These are phyloP conservation scores for Schizotus pectinicornis DNA, from an alignment of 2,888 invertebrate genomes.

Conservation along the genomic window DNA sequence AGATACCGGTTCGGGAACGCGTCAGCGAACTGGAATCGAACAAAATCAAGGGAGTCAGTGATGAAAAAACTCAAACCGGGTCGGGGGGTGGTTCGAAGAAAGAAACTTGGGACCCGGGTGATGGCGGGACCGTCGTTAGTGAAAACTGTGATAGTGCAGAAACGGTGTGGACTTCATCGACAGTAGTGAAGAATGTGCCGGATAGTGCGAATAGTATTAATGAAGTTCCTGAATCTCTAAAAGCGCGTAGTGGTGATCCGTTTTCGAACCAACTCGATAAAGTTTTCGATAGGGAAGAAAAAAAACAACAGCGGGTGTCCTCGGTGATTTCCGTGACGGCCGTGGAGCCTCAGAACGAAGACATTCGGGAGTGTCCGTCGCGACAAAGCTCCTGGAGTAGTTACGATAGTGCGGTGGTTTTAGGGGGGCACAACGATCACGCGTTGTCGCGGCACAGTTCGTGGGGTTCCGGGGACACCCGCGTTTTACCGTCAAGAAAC, in stretches of 20 bases:
- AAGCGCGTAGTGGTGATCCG: constrained; percentile 62
- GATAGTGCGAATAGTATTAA: constrained; percentile 44
- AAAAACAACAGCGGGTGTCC: constrained; percentile 55
- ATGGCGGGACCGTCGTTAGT: constrained; percentile 54
- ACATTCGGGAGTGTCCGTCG: constrained; percentile 63
- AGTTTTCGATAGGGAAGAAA: constrained; percentile 73
- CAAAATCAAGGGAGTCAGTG: constrained; percentile 41
- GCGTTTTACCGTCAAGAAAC: constrained; percentile 69
- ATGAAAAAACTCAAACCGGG: constrained; percentile 47
- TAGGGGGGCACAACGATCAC: constrained; percentile 66
- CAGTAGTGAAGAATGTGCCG: constrained; percentile 49
- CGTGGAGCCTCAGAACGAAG: constrained; percentile 41
- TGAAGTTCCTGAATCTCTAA: constrained; percentile 49
- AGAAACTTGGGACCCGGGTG: constrained; percentile 74
- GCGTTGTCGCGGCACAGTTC: constrained; percentile 77
- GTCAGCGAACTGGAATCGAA: constrained; percentile 75
- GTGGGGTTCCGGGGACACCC: constrained; percentile 80
- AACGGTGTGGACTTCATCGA: constrained; percentile 60
- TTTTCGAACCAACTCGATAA: constrained; percentile 75
- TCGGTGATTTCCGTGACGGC: constrained; percentile 55
- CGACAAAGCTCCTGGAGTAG: constrained; percentile 81
- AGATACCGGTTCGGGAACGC: constrained; percentile 49
- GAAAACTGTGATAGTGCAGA: constrained; percentile 47
- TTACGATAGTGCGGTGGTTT: constrained; percentile 77
- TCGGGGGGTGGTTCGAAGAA: constrained; percentile 57